A percentile compares a stretch with the other conserved stretches of the same genome.
These are phyloP conservation scores for Cercopithecus mona DNA, from an alignment of 2,113 vertebrate genomes.

Conservation along the genomic window DNA sequence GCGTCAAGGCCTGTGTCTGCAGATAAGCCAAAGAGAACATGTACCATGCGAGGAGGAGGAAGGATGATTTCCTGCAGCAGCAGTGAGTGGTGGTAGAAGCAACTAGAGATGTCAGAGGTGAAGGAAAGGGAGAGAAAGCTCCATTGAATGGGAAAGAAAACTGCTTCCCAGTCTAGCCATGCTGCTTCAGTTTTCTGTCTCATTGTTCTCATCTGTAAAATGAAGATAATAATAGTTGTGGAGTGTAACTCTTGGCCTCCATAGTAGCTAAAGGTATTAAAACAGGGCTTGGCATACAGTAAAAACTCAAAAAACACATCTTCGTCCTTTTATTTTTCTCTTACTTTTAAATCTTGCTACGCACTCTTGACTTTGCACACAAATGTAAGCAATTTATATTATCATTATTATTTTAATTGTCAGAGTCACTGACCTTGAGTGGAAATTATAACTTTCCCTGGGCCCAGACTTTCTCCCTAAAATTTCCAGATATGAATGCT, in stretches of 20 bases:
- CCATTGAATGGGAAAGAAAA: neutral
- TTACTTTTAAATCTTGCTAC: neutral
- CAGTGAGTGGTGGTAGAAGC: neutral
- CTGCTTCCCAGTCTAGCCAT: neutral
- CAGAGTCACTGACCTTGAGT: constrained; percentile 6
- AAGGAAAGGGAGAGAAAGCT: neutral
- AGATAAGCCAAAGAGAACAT: neutral
- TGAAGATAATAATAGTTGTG: neutral
- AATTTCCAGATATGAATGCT: neutral
- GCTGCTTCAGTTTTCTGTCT: neutral
- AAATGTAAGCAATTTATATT: neutral
- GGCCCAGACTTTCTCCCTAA: neutral
- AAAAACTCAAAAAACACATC: neutral
- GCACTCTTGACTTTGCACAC: neutral
- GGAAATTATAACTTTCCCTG: neutral
- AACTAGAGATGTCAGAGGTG: neutral
- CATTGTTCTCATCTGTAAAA: neutral
- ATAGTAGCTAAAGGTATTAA: neutral
- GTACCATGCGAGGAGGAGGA: neutral
- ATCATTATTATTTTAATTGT: neutral
- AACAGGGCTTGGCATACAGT: neutral
- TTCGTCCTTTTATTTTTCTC: neutral
- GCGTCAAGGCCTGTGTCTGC: neutral
- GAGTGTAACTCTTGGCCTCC: neutral
- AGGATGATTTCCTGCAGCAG: neutral